Percentiles rank a stretch among this genome's conserved stretches.
Conservation (phyloP, 1,140 invertebrate genomes). For the Hesperophylax magnus region DNA sequence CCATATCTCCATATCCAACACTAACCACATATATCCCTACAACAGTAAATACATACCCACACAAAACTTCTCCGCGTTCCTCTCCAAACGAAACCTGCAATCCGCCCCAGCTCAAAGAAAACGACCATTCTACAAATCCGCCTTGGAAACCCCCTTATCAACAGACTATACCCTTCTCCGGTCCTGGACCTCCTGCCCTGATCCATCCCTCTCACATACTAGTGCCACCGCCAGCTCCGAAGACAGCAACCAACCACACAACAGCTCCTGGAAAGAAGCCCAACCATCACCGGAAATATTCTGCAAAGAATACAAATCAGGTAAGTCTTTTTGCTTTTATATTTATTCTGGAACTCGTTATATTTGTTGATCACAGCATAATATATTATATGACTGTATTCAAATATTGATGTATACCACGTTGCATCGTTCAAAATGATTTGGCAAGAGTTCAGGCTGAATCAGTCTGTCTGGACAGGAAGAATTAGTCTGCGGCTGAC, state of each 20-base stretch:
- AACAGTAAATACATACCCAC: too few species aligned
- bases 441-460: too few species aligned
- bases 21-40: not conserved
- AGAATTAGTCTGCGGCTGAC: not conserved
- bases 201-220: not conserved
- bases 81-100: not conserved
- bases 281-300: conserved; percentile 7
- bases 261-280: conserved; percentile 6
- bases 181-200: conserved; percentile 2
- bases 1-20: not conserved
- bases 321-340: not conserved
- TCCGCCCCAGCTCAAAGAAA: not conserved
- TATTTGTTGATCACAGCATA: too few species aligned
- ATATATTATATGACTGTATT: too few species aligned
- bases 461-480: too few species aligned
- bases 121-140: not conserved
- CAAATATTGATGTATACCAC: too few species aligned
- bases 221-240: not conserved
- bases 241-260: not conserved
- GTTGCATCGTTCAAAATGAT: too few species aligned
- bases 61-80: not conserved
- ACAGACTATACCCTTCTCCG: not conserved
- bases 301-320: conserved; percentile 12
- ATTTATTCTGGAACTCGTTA: not conserved
- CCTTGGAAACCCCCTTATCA: conserved; percentile 11